These are phyloP conservation scores for Gadopsis marmoratus DNA, from an alignment of 2,797 vertebrate species.

Conservation along the genomic window DNA sequence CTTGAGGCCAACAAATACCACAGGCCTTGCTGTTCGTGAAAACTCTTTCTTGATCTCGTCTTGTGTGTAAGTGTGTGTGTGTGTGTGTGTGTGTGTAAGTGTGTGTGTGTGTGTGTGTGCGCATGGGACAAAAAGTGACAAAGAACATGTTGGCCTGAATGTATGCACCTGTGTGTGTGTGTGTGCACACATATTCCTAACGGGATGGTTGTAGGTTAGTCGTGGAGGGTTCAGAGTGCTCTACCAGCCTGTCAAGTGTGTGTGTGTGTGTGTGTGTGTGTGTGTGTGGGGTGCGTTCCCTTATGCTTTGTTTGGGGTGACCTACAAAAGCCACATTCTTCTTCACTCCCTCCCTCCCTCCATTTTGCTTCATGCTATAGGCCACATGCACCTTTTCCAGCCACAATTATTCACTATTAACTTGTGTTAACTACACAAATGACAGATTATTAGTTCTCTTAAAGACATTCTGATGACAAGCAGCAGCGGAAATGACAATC, in stretches of 20 bases:
- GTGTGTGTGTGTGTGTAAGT: no score
- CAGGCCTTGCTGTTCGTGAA: constrained; percentile 65
- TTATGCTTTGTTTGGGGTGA: constrained; percentile 77
- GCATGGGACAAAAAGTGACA: constrained; percentile 11
- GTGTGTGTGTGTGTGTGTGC: constrained; percentile 9
- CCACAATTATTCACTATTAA: neutral
- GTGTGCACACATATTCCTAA: constrained; percentile 34
- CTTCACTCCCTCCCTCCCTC: neutral
- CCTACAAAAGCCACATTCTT: constrained; percentile 78
- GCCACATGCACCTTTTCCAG: neutral
- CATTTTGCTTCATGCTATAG: constrained; percentile 27
- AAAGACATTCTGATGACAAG: no score
- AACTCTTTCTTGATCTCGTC: constrained; percentile 62
- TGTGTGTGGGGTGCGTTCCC: constrained; percentile 43
- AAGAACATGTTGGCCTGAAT: constrained; percentile 52
- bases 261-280: constrained; percentile 46
- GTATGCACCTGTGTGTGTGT: constrained; percentile 53
- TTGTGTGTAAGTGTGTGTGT: constrained; percentile 26
- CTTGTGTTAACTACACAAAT: neutral
- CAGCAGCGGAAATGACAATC: constrained; percentile 25
- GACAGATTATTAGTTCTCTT: fast-evolving
- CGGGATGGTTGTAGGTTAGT: constrained; percentile 59
- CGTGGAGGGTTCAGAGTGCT: constrained; percentile 42
- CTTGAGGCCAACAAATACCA: constrained; percentile 76
- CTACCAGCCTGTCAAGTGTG: constrained; percentile 11